phyloP scores from a whole-genome alignment of 1,140 invertebrate species.

The Drosophila nigrodunni region DNA sequence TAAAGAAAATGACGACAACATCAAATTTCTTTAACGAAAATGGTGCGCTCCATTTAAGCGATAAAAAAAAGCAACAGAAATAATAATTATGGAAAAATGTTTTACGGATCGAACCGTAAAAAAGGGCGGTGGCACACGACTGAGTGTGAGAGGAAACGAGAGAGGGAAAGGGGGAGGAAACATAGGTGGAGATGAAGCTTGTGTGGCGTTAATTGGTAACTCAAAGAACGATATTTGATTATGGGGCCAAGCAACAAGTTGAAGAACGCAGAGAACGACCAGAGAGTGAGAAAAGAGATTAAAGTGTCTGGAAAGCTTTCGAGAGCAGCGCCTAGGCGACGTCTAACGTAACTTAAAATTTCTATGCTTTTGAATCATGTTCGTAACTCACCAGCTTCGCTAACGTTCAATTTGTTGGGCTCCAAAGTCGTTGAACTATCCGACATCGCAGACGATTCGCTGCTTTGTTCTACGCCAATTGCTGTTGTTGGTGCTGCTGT shows the following conservation, averaged over 20 bases:
- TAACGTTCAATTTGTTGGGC: conserved; percentile 65
- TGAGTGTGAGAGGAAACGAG: background rate
- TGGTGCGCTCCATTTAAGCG: conserved; percentile 73
- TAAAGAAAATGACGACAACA: conserved; percentile 42
- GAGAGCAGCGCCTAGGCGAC: conserved; percentile 47
- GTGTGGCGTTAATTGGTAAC: conserved; percentile 72
- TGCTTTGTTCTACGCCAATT: conserved; percentile 73
- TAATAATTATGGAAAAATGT: conserved; percentile 73
- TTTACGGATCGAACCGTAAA: conserved; percentile 62
- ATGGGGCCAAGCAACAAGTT: conserved; percentile 22
- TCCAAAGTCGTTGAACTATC: conserved; percentile 77
- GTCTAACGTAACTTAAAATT: conserved; percentile 70
- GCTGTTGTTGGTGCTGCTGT: conserved; percentile 57
- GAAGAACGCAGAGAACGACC: background rate
- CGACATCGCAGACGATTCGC: conserved; percentile 37
- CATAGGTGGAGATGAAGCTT: background rate
- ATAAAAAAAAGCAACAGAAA: conserved; percentile 11
- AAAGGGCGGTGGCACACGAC: conserved; percentile 47
- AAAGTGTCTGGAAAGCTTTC: conserved; percentile 67
- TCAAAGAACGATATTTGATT: conserved; percentile 74
- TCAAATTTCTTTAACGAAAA: conserved; percentile 50
- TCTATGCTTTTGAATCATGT: conserved; percentile 57
- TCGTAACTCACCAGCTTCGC: conserved; percentile 75
- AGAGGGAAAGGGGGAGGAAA: background rate
- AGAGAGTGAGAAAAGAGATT: conserved; percentile 48